These are phyloP conservation scores for Phalacrocorax aristotelis DNA, from an alignment of 2,113 vertebrate species.

Conservation along the genomic window DNA sequence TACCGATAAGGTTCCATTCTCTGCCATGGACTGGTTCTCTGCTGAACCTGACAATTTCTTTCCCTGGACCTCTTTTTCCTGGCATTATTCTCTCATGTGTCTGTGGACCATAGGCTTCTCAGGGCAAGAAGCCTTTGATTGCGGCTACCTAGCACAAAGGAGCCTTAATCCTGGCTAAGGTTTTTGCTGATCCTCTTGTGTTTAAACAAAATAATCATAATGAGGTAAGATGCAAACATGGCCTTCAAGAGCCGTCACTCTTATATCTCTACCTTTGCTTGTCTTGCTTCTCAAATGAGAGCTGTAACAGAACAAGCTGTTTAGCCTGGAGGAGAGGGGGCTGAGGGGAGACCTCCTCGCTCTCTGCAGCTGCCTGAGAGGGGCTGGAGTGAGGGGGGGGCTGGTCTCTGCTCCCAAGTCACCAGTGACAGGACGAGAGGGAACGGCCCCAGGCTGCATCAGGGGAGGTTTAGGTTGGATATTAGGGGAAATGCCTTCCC, in stretches of 20 bases:
- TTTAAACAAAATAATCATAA: not conserved
- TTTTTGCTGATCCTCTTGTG: not conserved
- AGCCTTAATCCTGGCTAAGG: not conserved
- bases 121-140: not conserved
- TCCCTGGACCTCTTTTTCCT: not conserved
- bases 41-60: not conserved
- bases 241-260: not conserved
- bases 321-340: too few species aligned
- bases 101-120: not conserved
- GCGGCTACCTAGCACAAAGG: not conserved
- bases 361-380: too few species aligned
- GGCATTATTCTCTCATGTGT: not conserved
- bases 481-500: too few species aligned
- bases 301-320: not conserved
- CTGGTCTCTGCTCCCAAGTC: too few species aligned
- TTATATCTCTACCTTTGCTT: not conserved
- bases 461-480: too few species aligned
- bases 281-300: not conserved
- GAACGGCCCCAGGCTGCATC: too few species aligned
- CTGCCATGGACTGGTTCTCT: not conserved
- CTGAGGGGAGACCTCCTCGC: too few species aligned
- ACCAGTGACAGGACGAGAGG: too few species aligned
- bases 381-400: too few species aligned
- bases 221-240: not conserved
- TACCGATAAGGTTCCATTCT: too few species aligned